Base-by-base conservation (phyloP, 2,113 vertebrate species). In the Aegotheles bennettii region DNA sequence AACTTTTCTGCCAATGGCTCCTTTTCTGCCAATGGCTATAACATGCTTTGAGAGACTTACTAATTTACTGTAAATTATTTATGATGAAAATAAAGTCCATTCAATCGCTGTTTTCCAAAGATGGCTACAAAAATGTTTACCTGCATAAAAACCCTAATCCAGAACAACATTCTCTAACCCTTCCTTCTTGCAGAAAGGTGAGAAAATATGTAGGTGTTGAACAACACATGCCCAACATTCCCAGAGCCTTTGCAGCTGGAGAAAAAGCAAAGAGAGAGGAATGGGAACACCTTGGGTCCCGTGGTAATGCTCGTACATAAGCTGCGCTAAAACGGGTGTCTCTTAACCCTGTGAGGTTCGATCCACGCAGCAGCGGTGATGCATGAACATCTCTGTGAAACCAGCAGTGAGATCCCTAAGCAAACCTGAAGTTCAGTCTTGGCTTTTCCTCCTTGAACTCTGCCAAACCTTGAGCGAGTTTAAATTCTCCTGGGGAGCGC, bases 381-480 rank as follows among this genome's bases (percentile, higher is more conserved):
- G 43, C 1, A n/a, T 16, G 29, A 73, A 48, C 26, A 51, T 8
- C 33, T 10, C 21, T 7, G 54, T 7, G 43, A 48, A 47, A 51
- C 7, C 63, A 65, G 47, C 18, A 73, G 23, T 5, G 29, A 65
- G 42, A 45, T 2, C 35, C 47, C 8, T 17, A 54, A 16, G 43
- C 29, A 59, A 11, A 36, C 6, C 7, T 2, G 12, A 24, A 19
- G 63, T 70, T 56, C 5, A 36, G 47, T 6, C 19, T 25, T 26
- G 45, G 18, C 6, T 82, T 45, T 82, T 54, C 31, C 20, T 29
- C 13, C 54, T 45, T 23, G 4, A 82, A 50, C 35, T 47, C 28
- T 2, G 3, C 13, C 11, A 67, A 35, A 15, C 3, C 31, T 3
- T 1, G 16, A n/a, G 9, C 0, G 24, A n/a, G 16, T 21, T 48